Conservation (phyloP, 2,797 vertebrate species). For the Cyprinodon diabolis region DNA sequence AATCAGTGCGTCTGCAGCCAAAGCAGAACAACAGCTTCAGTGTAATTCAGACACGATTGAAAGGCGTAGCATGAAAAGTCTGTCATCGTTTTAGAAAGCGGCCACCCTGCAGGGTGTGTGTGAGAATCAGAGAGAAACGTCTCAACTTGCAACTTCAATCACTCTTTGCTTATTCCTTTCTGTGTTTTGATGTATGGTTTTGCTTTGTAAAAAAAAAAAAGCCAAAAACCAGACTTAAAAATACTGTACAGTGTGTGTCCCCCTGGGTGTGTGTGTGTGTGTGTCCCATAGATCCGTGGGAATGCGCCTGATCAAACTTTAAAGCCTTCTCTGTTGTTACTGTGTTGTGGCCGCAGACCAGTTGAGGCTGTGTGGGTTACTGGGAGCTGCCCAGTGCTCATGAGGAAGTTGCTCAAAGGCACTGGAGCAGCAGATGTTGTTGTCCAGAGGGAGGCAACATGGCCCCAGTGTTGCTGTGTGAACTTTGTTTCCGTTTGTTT, state of each 20-base stretch:
- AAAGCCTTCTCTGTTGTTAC: conserved; percentile 22
- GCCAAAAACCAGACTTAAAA: conserved; percentile 55
- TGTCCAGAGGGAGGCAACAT: conserved; percentile 1
- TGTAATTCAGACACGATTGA: neutral
- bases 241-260: conserved; percentile 18
- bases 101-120: neutral
- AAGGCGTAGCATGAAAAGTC: neutral
- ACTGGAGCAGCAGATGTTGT: conserved; percentile 25
- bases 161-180: conserved; percentile 53
- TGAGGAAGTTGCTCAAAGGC: conserved; percentile 33
- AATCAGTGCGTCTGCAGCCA: neutral
- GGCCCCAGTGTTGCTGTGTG: neutral
- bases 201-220: conserved; percentile 51
- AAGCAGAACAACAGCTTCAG: neutral
- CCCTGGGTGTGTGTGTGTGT: conserved; percentile 5
- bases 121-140: conserved; percentile 29
- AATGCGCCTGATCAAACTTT: conserved; percentile 42
- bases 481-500: neutral
- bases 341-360: conserved; percentile 29
- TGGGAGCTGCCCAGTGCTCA: conserved; percentile 30
- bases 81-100: conserved; percentile 1
- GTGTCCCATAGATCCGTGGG: conserved; percentile 63
- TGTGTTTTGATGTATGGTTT: conserved; percentile 56
- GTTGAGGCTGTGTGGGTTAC: conserved; percentile 41
- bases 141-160: conserved; percentile 45